Base-by-base conservation (phyloP, 2,113 vertebrate species). In the Danionella cerebrum region DNA sequence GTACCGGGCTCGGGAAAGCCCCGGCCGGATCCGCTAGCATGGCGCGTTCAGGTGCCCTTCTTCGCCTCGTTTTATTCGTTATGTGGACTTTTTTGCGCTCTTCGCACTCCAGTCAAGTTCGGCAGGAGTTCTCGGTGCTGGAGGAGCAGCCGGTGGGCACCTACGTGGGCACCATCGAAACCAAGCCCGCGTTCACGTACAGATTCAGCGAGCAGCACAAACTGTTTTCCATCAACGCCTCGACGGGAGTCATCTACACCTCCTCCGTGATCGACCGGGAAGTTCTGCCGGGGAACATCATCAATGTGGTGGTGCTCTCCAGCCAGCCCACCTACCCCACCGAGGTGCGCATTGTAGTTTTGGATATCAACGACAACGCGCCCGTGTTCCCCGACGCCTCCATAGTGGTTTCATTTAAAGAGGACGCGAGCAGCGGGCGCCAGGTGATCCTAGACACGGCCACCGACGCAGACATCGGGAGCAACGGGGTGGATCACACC, bases 251-350 rank as follows among this genome's bases (percentile, higher is more conserved):
- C 2, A 90, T 99, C 48, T 90, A 85, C 83, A 97, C 95, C 48
- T 93, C 90, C 0, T 80, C 92, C 1, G 89, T 90, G 80, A 96
- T 99, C 67, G 94, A 99, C 86, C 87, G 96, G 3, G 96, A 99
- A 82, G 71, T 89, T 47, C 66, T 98, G 79, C 84, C 89, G 48
- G 93, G 91, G 70, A 92, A 92, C 58, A 91, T 96, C 69, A 89
- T 99, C 77, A 94, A 98, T 74, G 84, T 99, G 16, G 96, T 98
- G 81, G 96, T 98, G 65, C 90, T 98, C 16, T 99, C 96, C 84
- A 98, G 96, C 73, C 91, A 97, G 22, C 95, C 96, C 36, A 98
- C 94, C 0, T 98, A 98, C 77, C 96, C 96, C 19, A 99, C 93
- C 0, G 96, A 99, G 78, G 96, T 99, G 74, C 84, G 96, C 1